phyloP scores from a whole-genome alignment of 1,140 invertebrate genomes.

The Campodea augens region DNA sequence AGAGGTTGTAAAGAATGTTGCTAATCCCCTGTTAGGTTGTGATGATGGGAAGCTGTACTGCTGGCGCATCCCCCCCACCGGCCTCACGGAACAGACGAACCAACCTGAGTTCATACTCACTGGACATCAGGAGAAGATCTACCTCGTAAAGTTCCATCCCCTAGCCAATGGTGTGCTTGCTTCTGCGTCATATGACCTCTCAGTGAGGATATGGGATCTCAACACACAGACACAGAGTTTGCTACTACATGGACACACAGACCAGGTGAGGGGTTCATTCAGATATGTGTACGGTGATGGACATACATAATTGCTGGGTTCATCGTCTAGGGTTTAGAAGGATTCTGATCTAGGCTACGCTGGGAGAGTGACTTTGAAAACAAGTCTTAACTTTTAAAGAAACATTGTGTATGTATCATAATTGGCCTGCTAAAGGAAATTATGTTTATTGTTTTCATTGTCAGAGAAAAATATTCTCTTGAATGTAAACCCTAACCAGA shows the following conservation, averaged over 20 bases:
- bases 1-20: too few relatives aligned
- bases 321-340: background rate
- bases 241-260: slow-evolving; percentile 46
- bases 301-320: too few relatives aligned
- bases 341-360: too few relatives aligned
- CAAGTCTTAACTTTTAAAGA: too few relatives aligned
- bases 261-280: slow-evolving; percentile 32
- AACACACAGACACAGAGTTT: slow-evolving; percentile 25
- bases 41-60: slow-evolving; percentile 76
- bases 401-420: too few relatives aligned
- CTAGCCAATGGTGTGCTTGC: slow-evolving; percentile 64
- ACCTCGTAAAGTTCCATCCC: slow-evolving; percentile 77
- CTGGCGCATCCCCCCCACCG: slow-evolving; percentile 55
- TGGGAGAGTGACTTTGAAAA: too few relatives aligned
- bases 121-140: slow-evolving; percentile 76
- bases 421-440: too few relatives aligned
- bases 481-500: too few relatives aligned
- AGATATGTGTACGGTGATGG: too few relatives aligned
- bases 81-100: slow-evolving; percentile 49
- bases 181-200: slow-evolving; percentile 73
- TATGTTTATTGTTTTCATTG: too few relatives aligned
- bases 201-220: slow-evolving; percentile 67
- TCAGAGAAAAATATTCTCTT: too few relatives aligned
- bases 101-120: slow-evolving; percentile 34
- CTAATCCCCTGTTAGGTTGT: too few relatives aligned